Evolutionary conservation across 2,888 invertebrate species (phyloP).

Genomic region (Dryobota labecula): DNA sequence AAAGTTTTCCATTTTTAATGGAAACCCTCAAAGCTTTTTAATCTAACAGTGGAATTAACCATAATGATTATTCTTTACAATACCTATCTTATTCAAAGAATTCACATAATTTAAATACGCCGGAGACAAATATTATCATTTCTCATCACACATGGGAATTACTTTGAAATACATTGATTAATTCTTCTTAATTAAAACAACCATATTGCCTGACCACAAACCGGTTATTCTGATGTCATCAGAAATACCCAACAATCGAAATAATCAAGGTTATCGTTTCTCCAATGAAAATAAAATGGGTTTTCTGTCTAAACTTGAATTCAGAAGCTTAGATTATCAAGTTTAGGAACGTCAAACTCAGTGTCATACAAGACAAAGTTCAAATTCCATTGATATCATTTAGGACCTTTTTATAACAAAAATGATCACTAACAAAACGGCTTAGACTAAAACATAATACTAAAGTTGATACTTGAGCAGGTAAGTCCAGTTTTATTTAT

Average conservation of each 20-base stretch:
- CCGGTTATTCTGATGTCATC: conserved; percentile 45
- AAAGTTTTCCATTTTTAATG: conserved; percentile 2
- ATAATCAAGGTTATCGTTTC: background rate
- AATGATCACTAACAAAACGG: no score
- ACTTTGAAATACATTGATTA: background rate
- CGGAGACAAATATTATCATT: background rate
- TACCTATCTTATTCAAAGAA: background rate
- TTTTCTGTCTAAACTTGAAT: background rate
- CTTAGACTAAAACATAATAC: background rate
- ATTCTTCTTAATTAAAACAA: conserved; percentile 4
- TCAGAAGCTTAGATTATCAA: background rate
- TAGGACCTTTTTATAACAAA: background rate
- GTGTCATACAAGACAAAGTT: background rate
- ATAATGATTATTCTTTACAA: background rate
- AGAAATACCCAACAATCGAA: conserved; percentile 44
- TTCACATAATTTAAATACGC: background rate
- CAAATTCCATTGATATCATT: background rate
- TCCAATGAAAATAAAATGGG: background rate
- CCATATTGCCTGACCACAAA: background rate
- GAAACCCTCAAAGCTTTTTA: background rate
- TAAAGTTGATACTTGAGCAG: no score
- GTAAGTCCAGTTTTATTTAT: background rate
- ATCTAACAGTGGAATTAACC: background rate
- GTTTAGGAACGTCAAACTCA: background rate
- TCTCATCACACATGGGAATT: background rate